Evolutionary conservation across 2,888 invertebrate species (phyloP), one percentile per base, ranked within the genome.

Genomic region (Aethes cnicana): DNA sequence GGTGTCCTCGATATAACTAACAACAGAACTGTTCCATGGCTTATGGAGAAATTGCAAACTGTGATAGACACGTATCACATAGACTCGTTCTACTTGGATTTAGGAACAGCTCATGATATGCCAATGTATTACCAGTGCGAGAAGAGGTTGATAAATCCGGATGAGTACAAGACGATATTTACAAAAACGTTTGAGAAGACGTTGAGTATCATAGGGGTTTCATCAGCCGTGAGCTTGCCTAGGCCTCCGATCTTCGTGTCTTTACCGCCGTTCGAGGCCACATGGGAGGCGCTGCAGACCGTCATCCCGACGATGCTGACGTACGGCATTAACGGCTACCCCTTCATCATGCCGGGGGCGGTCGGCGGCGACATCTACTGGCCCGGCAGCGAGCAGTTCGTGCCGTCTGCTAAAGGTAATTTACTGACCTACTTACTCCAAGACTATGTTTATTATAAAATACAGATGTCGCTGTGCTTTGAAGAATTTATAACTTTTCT

Each of bases 311-410:
- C 97, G 0, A 94, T 97, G 50, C 81, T 97, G 14, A 95, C 95
- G 0, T 95, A 98, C 61, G 97, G 98, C 0, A 92, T 98, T 14
- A 93, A 96, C 41, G 98, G 98, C 0, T 98, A 95, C 80, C 97
- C 97, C 0, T 98, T 98, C 66, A 92, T 98, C 32, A 93, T 98
- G 90, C 97, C 98, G 0, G 98, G 98, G 0, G 95, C 97, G 3
- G 96, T 98, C 0, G 98, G 98, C 0, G 98, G 97, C 0, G 97
- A 97, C 65, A 94, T 94, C 30, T 91, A 93, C 39, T 88, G 93
- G 56, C 92, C 93, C 2, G 91, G 91, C 1, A 85, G 85, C 36
- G 88, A 92, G 11, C 92, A 92, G 53, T 91, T 87, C 68, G 75
- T 86, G 56, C 86, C 88, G 39, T 90, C 79, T 53, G 90, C 91